Percentiles rank a stretch among this genome's conserved stretches.
phyloP scores from a whole-genome alignment of 2,888 invertebrate species.

The Ormyrus nitidulus region DNA sequence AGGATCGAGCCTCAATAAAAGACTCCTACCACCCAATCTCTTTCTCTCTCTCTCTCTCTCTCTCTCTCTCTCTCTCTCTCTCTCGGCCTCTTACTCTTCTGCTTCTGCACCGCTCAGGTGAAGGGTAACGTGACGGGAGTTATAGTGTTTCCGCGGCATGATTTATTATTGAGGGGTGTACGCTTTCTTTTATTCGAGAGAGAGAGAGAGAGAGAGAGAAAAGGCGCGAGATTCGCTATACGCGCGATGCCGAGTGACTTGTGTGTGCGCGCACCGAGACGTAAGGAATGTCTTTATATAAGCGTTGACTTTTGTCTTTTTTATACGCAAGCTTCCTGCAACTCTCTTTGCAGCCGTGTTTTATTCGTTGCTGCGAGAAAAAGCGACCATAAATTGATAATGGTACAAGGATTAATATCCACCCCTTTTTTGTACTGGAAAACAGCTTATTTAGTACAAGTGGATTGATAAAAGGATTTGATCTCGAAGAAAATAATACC shows the following conservation, averaged over 20 bases:
- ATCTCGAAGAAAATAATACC: too few species aligned
- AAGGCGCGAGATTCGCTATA: constrained; percentile 21
- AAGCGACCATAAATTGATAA: too few species aligned
- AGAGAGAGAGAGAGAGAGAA: neutral
- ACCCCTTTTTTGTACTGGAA: too few species aligned
- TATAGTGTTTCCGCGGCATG: constrained; percentile 47
- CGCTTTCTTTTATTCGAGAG: constrained; percentile 45
- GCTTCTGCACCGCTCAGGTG: constrained; percentile 12
- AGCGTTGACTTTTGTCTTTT: constrained; percentile 3
- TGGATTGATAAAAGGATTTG: too few species aligned
- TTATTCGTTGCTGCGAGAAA: too few species aligned
- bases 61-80: neutral
- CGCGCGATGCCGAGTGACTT: neutral
- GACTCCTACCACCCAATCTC: neutral
- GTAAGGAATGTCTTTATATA: constrained; percentile 28
- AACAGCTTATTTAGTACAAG: too few species aligned
- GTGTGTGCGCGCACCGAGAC: neutral
- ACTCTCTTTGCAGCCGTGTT: too few species aligned
- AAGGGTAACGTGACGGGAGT: constrained; percentile 49
- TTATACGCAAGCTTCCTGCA: neutral
- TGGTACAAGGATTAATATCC: too few species aligned
- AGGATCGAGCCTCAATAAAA: constrained; percentile 28
- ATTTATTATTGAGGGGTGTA: constrained; percentile 48
- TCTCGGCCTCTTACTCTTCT: too few species aligned
- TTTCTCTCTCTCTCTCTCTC: neutral